Evolutionary conservation across 2,797 vertebrate species (phyloP), one percentile per base, ranked within the genome.

Genomic region (Tapera naevia): DNA sequence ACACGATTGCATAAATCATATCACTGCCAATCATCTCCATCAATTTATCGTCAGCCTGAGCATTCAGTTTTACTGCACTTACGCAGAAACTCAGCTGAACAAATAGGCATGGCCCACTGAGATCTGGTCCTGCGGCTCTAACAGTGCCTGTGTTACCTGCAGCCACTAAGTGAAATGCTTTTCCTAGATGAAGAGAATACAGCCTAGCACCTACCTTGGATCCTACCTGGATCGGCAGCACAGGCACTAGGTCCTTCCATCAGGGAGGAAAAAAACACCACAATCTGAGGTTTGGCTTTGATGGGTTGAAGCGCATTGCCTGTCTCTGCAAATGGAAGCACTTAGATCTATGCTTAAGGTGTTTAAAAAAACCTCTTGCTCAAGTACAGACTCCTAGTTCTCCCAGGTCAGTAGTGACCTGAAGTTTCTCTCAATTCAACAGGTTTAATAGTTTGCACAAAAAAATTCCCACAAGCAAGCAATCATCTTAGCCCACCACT

Each of bases 41-140:
- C 79, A 76, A 5, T 70, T 62, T 21, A 73, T 43, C 8, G 3
- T 73, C 82, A 82, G 51, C 43, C n/a, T 35, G 64, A 58, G 27
- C 69, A 57, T 51, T 53, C 50, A 25, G 65, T 35, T 89, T 46
- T 1, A 0, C 30, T 0, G 0, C 28, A 46, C 62, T 72, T 12
- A 32, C n/a, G 37, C 24, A 51, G 46, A 79, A 65, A 45, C 43
- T 58, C 51, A 78, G 33, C 25, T 61, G 33, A 87, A 65, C 17
- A 85, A 60, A 33, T 0, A 45, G 51, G 21, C 60, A 41, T 2
- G 14, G 61, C 8, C 61, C 48, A 57, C 71, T 58, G 67, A 82
- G 61, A 70, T 43, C 45, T 7, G 11, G 16, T 21, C 48, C 74
- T 28, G 56, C 12, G 56, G 53, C 51, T 91, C 27, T 51, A 65